Base-by-base conservation (phyloP, 2,888 invertebrate species). In the Acleris sparsana region DNA sequence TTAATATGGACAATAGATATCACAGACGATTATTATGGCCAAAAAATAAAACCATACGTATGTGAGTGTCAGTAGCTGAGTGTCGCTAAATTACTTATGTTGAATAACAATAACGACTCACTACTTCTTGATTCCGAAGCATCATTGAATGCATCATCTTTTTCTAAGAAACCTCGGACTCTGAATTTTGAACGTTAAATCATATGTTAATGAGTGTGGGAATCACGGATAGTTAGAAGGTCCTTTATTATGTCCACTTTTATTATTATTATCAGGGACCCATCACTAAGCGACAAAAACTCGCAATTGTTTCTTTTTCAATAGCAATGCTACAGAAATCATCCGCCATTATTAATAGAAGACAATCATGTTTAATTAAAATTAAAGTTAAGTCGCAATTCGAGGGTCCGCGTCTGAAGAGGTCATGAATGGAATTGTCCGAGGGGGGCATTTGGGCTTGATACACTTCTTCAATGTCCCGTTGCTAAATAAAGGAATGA, bases 381-480 rank as follows among this genome's bases (percentile, higher is more conserved):
- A 84, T 75, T 83, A 83, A 88, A 90, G 84, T 85, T 85, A 88
- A 88, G 80, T 79, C 78, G 71, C 77, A 70, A 72, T 74, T 75
- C 74, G 73, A 74, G 76, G 80, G 79, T 79, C 72, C 72, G 70
- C 75, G 72, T 77, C 75, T 85, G 76, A 79, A 87, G 87, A 86
- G 87, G 84, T 83, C 83, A 84, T 86, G 88, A 88, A 90, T 88
- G 86, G 84, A 79, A 84, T 76, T 73, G 73, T 72, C 69, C 70
- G 72, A 73, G 86, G 86, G 89, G 91, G 89, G 81, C 85, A 86
- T 82, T 88, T 82, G 83, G 86, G 89, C 90, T 90, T 86, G 91
- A 92, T 91, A 92, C 91, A 92, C 85, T 87, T 87, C 89, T 87
- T 87, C 85, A 85, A 76, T 76, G 83, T 85, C 84, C 86, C 85